Base-by-base conservation (phyloP, 2,797 vertebrate species). In the Coregonus ussuriensis region DNA sequence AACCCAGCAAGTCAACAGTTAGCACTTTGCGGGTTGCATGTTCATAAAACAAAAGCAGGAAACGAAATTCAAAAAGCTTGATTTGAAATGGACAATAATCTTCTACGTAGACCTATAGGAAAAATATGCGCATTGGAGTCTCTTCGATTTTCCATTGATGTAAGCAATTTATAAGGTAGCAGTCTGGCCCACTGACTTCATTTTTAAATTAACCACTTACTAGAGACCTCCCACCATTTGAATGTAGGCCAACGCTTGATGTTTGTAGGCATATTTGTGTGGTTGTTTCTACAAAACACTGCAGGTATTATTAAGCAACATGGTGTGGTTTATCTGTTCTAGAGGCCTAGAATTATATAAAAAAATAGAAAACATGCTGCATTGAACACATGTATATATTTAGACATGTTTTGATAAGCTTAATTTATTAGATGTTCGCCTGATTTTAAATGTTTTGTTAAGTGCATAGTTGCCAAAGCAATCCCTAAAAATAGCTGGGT, bases 401-500 rank as follows among this genome's bases (percentile, higher is more conserved):
- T 54, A 16, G 53, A 54, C 53, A 54, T 54, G 14, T 54, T 54
- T 6, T 59, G n/a, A 47, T 47, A 47, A 47, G 41, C 41, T 11
- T 47, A 47, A 47, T 9, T 59, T 59, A 18, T 18, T 18, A 59
- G 56, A 6, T 7, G 53, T 54, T 47, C 3, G 9, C 41, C 41
- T 21, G 41, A 47, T 47, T 47, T 47, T 0, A 11, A 54, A 54
- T 1, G 15, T 15, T 16, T 15, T 54, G 53, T 3, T 54, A 54
- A 47, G 15, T 54, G 53, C 53, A 54, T 54, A 54, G 15, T 6
- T 18, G 53, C 53, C 53, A 54, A 54, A 54, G 53, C 15, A 54
- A 54, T 6, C 2, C 31, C 74, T 66, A 79, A 79, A 81, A 86
- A 83, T 78, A 72, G 75, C 76, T 77, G 63, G 74, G 75, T 4